A percentile compares a stretch with the other conserved stretches of the same genome.
phyloP scores from a whole-genome alignment of 2,113 vertebrate genomes.

The Asarcornis scutulata region DNA sequence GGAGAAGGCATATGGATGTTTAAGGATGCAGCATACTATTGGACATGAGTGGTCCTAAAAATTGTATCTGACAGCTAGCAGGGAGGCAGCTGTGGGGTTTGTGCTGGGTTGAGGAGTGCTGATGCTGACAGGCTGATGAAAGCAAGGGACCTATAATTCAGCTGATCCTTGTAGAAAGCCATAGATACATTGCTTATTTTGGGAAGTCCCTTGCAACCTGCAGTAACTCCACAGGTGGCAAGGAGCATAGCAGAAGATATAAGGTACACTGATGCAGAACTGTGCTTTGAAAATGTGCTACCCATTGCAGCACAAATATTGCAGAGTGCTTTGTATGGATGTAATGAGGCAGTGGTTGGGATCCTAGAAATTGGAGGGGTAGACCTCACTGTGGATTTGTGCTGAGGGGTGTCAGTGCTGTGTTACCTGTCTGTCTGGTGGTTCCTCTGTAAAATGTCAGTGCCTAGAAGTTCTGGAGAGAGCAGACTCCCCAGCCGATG shows the following conservation, averaged over 20 bases:
- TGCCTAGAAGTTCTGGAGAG: not conserved
- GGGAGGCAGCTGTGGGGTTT: not conserved
- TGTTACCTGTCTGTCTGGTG: not conserved
- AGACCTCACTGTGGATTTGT: not conserved
- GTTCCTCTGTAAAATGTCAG: not conserved
- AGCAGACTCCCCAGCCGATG: not conserved
- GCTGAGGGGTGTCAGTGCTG: not conserved
- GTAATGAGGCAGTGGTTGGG: not conserved
- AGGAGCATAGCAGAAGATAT: not conserved
- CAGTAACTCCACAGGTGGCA: not conserved
- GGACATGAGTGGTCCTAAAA: not conserved
- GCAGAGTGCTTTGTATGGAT: not conserved
- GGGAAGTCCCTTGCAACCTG: not conserved
- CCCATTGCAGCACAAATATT: not conserved
- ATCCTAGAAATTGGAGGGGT: not conserved
- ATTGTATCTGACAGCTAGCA: not conserved
- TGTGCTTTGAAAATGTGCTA: not conserved
- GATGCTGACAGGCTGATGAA: not conserved
- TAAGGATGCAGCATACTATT: not conserved
- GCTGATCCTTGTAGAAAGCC: not conserved
- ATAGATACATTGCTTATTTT: not conserved
- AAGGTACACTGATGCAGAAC: not conserved
- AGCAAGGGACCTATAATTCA: not conserved
- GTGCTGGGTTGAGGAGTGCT: not conserved
- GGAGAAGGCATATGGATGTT: not conserved